Evolutionary conservation across 2,888 invertebrate species (phyloP).

Genomic region (Lasius platythorax): DNA sequence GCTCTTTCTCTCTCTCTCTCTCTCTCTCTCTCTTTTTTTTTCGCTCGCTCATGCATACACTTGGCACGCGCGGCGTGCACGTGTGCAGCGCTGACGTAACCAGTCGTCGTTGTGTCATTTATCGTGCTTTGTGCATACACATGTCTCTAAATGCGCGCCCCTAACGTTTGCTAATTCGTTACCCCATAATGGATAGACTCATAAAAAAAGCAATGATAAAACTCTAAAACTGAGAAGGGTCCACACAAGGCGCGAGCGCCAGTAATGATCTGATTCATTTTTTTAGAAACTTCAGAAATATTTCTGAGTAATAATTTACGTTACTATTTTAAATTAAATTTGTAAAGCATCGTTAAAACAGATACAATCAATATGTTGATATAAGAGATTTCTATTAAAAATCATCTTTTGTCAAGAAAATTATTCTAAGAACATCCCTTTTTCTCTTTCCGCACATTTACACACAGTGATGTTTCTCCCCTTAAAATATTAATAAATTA

Average conservation of each 20-base stretch:
- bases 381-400: not conserved
- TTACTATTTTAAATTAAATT: not conserved
- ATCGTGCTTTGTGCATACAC: constrained; percentile 3
- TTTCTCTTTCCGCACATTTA: not conserved
- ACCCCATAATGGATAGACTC: not conserved
- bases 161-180: constrained; percentile 2
- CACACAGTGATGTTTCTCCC: not conserved
- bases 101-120: not conserved
- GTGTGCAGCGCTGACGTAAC: constrained; percentile 54
- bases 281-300: not conserved
- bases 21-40: constrained; percentile 19
- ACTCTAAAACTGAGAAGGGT: not conserved
- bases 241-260: not conserved
- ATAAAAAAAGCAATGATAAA: not conserved
- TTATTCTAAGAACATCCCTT: not conserved
- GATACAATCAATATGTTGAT: not conserved
- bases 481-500: not conserved
- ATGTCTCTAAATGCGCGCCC: not conserved
- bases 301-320: not conserved
- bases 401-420: not conserved
- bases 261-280: not conserved
- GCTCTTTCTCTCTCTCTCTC: constrained; percentile 23
- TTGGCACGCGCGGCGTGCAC: constrained; percentile 46
- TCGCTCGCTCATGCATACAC: constrained; percentile 43
- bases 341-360: not conserved